Conservation (phyloP, 1,140 invertebrate species). For the Drosophila athabasca region DNA sequence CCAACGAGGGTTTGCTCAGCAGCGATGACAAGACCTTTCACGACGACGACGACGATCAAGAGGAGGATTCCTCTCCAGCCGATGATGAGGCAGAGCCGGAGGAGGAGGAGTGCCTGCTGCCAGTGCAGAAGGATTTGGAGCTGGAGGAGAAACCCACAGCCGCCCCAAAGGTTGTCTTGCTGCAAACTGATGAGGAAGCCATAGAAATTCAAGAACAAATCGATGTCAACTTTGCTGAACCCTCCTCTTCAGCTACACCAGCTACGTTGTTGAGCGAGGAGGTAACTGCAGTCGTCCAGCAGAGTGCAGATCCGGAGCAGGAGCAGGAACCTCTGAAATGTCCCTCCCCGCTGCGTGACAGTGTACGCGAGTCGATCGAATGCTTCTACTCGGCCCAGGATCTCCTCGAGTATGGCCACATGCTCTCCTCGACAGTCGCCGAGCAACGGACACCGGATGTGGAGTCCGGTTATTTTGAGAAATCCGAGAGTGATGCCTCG, state of each 20-base stretch:
- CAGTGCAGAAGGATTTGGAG: background rate
- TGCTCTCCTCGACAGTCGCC: slow-evolving; percentile 45
- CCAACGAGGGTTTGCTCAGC: slow-evolving; percentile 67
- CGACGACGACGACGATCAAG: slow-evolving; percentile 47
- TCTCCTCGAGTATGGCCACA: slow-evolving; percentile 73
- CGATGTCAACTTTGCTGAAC: slow-evolving; percentile 30
- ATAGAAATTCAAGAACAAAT: slow-evolving; percentile 51
- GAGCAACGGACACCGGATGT: slow-evolving; percentile 75
- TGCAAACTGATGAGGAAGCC: slow-evolving; percentile 54
- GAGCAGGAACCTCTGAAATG: slow-evolving; percentile 28
- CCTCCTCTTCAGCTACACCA: no score
- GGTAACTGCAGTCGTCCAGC: background rate
- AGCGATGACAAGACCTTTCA: slow-evolving; percentile 72
- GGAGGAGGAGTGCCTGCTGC: slow-evolving; percentile 27
- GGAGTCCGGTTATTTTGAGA: slow-evolving; percentile 77
- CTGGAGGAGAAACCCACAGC: slow-evolving; percentile 9
- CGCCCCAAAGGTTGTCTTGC: slow-evolving; percentile 30
- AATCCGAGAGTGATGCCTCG: slow-evolving; percentile 70
- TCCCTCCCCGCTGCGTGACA: slow-evolving; percentile 50
- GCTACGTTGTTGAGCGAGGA: no score
- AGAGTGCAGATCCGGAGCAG: background rate
- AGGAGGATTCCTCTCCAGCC: slow-evolving; percentile 51
- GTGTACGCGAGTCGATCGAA: slow-evolving; percentile 74
- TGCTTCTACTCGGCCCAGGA: slow-evolving; percentile 79
- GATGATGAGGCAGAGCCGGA: slow-evolving; percentile 42